Base-by-base conservation (phyloP, 2,888 invertebrate species). In the Bhutanitis thaidina region DNA sequence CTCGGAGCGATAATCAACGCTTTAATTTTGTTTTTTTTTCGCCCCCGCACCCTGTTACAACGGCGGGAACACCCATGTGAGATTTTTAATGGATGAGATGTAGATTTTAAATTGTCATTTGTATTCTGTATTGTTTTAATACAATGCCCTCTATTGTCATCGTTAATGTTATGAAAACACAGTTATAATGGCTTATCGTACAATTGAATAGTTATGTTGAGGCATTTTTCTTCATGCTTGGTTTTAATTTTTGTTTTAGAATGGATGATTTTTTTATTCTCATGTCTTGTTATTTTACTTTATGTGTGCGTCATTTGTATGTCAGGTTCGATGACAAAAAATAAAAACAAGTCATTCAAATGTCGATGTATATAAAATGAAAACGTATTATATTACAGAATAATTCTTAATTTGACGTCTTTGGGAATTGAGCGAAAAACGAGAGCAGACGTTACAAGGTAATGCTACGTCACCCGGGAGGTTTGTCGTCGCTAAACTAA, bases 401-500 rank as follows among this genome's bases (percentile, higher is more conserved):
- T 47, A 52, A 46, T 34, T 47, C 38, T 43, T 25, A 52, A 52
- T 52, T 38, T 38, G 16, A 14, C 25, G 30, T 38, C 32, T 46
- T 41, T 36, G 46, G 37, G 43, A 52, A 47, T 47, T 37, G 43
- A 43, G 47, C 43, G 12, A 7, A 47, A 51, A 50, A 58, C 54
- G 54, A 49, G 55, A 41, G 55, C 67, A 72, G 71, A 71, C 70
- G 72, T 69, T 69, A 70, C 59, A 59, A 60, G 64, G 67, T 62
- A 67, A 64, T 66, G 64, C 62, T 55, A 63, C 54, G 60, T 55
- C 64, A 58, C 63, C 60, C 60, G 58, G 62, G 47, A 43, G 52
- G 46, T 46, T 67, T 76, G 77, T 71, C 72, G 77, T 72, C 74
- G 70, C 78, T 81, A 74, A 78, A 80, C 86, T 79, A 87, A 87